Base-by-base conservation (phyloP, 2,888 invertebrate species). In the Xylocampa areola region DNA sequence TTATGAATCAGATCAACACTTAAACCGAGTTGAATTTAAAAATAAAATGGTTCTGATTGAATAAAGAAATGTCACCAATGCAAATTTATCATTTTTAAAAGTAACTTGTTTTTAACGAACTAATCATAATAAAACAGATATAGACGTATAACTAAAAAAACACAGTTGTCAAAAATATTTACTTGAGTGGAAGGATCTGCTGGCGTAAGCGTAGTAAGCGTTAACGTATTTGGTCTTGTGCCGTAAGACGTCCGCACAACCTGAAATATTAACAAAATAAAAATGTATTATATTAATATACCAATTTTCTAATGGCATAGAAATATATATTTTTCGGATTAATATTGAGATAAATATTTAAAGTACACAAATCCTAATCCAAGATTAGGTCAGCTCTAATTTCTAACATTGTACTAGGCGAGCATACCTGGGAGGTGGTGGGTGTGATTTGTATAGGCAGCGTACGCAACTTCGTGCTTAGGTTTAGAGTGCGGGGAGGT, bases 381-480 rank as follows among this genome's bases (percentile, higher is more conserved):
- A 84, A 82, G 88, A 88, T 88, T 88, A 88, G 86, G 86, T 84
- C 84, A 85, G 84, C 85, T 89, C 86, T 90, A 87, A 88, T 89
- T 90, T 88, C 82, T 88, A 87, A 80, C 81, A 78, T 62, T 73
- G 72, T 90, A 92, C 91, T 81, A 91, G 90, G 90, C 73, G 73
- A 69, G 50, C 91, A 91, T 90, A 93, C 92, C 92, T 92, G 92
- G 66, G 92, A 89, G 76, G 92, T 87, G 77, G 92, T 90, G 60
- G 92, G 90, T 64, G 91, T 88, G 73, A 92, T 90, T 81, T 92
- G 92, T 80, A 92, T 86, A 60, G 92, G 92, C 84, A 92, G 82
- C 77, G 91, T 82, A 57, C 91, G 90, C 76, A 92, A 78, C 84
- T 92, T 92, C 62, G 92, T 91, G 82, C 91, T 92, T 49, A 92